Evolutionary conservation across 2,113 vertebrate genomes (phyloP), one percentile per base, ranked within the genome.

Genomic region (Uria lomvia): DNA sequence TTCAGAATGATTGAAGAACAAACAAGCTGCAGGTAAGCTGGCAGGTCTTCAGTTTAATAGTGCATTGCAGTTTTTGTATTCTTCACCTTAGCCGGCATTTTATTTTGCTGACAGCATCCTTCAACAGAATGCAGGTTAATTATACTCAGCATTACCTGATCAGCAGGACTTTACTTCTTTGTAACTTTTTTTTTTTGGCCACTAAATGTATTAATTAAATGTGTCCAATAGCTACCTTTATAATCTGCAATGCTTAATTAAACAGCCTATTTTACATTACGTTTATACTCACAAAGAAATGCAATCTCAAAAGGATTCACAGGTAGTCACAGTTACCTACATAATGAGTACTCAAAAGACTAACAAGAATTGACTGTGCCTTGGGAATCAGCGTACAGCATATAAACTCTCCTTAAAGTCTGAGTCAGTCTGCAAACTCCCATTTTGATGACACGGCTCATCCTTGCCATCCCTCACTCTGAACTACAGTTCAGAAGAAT

Each of bases 41-140:
- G 53, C 80, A 83, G 50, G 21, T 85, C 82, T 91, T 95, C 76
- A 70, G 55, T 47, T 90, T 75, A 63, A 40, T 58, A 76, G 16
- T 67, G 43, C 62, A 50, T 10, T 82, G 77, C 74, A 83, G 22
- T 50, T 92, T 94, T 72, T 8, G 5, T 52, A 86, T 83, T 82
- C 66, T 85, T 93, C 82, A 68, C 77, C 86, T 77, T 81, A 92
- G 70, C 47, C 0, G 2, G 71, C 63, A 74, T 93, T 96, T 95
- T 95, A 75, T 95, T 96, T 82, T 92, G 90, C 92, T 97, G 94
- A 96, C 94, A 85, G 30, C 30, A 83, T 32, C 68, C 68, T 79
- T 67, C 83, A 92, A 90, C 58, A 92, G 79, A 96, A 83, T n/a
- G 40, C n/a, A 72, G 89, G 47, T 96, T 96, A 92, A 97, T 96